Evolutionary conservation across 1,140 invertebrate species (phyloP).

Genomic region (Venturia canescens): DNA sequence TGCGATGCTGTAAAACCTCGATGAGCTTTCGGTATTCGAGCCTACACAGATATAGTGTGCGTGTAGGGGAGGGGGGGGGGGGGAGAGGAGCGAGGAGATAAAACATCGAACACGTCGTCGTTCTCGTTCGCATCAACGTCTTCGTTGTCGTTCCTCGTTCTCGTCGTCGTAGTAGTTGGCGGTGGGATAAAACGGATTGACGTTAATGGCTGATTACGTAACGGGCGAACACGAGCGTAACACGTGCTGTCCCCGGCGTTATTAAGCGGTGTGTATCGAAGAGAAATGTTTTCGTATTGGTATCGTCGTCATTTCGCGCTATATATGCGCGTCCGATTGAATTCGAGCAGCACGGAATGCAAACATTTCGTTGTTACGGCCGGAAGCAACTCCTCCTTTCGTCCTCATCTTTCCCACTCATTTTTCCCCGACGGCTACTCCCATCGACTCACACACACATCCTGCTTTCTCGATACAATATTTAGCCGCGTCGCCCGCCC

Average conservation of each 20-base stretch:
- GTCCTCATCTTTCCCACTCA: not conserved
- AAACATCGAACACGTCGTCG: not conserved
- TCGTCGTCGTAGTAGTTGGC: slow-evolving; percentile 18
- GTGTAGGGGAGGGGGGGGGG: too few relatives aligned
- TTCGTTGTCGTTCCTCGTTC: not conserved
- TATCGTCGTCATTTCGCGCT: not conserved
- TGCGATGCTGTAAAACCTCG: not conserved
- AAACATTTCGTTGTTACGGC: too few relatives aligned
- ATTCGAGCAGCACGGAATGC: too few relatives aligned
- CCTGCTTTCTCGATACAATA: too few relatives aligned
- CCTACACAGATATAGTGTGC: not conserved
- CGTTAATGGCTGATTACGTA: slow-evolving; percentile 22
- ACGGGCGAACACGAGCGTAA: not conserved
- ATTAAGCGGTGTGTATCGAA: slow-evolving; percentile 7
- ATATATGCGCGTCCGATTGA: not conserved
- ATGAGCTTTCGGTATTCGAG: not conserved
- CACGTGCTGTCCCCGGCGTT: not conserved
- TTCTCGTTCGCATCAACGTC: slow-evolving; percentile 8
- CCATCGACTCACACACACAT: too few relatives aligned
- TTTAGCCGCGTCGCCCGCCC: too few relatives aligned
- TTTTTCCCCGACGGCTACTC: too few relatives aligned
- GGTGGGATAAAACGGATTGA: slow-evolving; percentile 29
- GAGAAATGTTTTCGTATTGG: not conserved
- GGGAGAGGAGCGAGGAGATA: too few relatives aligned
- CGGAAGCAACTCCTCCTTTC: too few relatives aligned